Percentiles rank a stretch among this genome's conserved stretches.
These are phyloP conservation scores for Hetaerina titia DNA, from an alignment of 2,888 invertebrate species.

Conservation along the genomic window DNA sequence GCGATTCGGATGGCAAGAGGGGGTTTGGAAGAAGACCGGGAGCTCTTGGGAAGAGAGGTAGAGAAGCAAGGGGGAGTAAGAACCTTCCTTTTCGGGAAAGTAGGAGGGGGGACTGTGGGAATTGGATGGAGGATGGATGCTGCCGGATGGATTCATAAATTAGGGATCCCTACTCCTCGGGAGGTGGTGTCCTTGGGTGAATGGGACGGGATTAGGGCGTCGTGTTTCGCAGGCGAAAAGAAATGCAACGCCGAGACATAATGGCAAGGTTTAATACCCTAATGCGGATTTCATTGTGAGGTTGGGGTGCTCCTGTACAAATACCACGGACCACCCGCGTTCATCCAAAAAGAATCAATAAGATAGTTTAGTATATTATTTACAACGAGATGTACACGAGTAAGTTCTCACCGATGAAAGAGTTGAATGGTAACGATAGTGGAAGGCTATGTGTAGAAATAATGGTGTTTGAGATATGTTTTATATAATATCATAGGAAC, in stretches of 20 bases:
- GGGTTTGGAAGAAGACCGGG: not conserved
- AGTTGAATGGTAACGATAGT: too few species aligned
- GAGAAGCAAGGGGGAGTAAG: not conserved
- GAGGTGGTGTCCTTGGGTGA: not conserved
- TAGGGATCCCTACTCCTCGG: not conserved
- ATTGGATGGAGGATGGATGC: not conserved
- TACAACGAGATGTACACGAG: too few species aligned
- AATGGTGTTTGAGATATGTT: too few species aligned
- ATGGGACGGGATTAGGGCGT: not conserved
- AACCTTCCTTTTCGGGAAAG: not conserved
- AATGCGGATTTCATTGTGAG: not conserved
- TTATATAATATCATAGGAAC: too few species aligned
- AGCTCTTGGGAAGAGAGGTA: not conserved
- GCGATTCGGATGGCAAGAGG: not conserved
- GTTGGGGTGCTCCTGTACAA: too few species aligned
- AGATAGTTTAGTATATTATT: too few species aligned
- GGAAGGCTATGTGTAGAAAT: too few species aligned
- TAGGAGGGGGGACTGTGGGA: not conserved
- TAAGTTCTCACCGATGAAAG: too few species aligned
- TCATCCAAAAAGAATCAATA: too few species aligned
- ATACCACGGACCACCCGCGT: too few species aligned
- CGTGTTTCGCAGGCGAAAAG: not conserved
- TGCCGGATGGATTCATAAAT: constrained; percentile 25
- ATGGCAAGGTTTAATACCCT: not conserved
- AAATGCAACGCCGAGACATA: not conserved